Evolutionary conservation across 2,797 vertebrate genomes (phyloP), one percentile per base, ranked within the genome.

Genomic region (Pterois miles): DNA sequence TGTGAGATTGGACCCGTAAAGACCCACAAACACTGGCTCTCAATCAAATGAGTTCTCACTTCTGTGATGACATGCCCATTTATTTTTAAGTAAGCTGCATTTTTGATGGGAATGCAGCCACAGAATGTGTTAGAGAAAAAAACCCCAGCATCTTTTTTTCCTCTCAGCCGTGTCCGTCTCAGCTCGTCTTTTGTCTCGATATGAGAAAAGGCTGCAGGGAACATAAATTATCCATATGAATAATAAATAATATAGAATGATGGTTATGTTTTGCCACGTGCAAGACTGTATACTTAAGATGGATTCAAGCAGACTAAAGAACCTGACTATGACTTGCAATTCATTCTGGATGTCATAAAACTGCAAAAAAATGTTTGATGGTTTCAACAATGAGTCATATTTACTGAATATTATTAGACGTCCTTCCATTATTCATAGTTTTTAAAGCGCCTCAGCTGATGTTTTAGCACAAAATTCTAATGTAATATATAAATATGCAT

Each of bases 71-170:
- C 75, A 63, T 67, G 74, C 69, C 71, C 76, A 75, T 82, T 86
- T 89, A 88, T 91, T 89, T 92, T 90, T 90, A 88, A 70, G 82
- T 16, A 3, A 65, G 77, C 74, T 92, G 52, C 86, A 91, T 90
- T 79, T 93, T 90, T 92, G 74, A 93, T 92, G 80, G 40, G 74
- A 74, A 66, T 72, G 23, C 65, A 83, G 74, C 46, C 25, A 27
- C 22, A 59, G 68, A 78, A 48, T 25, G 65, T 78, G 77, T 54
- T 46, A 33, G 20, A 71, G 73, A 20, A 54, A 16, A 56, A 67
- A 80, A 65, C 40, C 25, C n/a, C 29, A 40, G 58, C 62, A 7
- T 68, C 38, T 78, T 72, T 78, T 72, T 83, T 77, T 20, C 56
- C 54, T 40, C 64, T 76, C 25, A 40, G 46, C 79, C 33, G 57